Evolutionary conservation across 1,140 invertebrate genomes (phyloP).

Genomic region (Drosophila seguyi): DNA sequence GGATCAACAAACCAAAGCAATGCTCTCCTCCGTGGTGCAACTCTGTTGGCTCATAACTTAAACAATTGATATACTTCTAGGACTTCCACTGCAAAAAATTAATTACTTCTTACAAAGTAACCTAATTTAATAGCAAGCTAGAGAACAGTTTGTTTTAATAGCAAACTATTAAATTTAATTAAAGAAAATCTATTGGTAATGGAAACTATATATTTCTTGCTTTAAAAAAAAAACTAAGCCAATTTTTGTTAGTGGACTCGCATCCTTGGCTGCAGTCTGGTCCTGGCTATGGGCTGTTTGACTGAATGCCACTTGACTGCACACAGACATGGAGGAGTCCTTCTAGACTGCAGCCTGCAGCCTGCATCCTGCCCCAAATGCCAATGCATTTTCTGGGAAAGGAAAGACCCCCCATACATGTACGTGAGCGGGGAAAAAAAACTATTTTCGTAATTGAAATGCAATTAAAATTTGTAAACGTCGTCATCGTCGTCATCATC

Average conservation of each 20-base stretch:
- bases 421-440: conserved; percentile 32
- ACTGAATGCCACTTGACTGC: conserved; percentile 54
- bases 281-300: conserved; percentile 18
- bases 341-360: conserved; percentile 39
- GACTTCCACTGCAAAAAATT: conserved; percentile 7
- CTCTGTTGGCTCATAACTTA: conserved; percentile 50
- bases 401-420: no score
- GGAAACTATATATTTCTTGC: neutral
- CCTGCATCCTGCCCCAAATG: conserved; percentile 25
- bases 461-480: conserved; percentile 77
- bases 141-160: no score
- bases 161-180: neutral
- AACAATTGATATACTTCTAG: conserved; percentile 67
- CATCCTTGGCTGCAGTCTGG: conserved; percentile 7
- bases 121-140: no score
- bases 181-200: neutral
- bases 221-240: neutral
- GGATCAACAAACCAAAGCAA: conserved; percentile 22
- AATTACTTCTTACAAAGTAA: no score
- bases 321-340: conserved; percentile 53
- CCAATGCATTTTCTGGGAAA: conserved; percentile 14
- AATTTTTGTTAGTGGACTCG: conserved; percentile 3
- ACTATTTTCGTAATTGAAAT: conserved; percentile 79
- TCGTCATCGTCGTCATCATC: conserved; percentile 31
- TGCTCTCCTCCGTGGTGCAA: neutral